These are phyloP conservation scores for Malacoctenus gilli DNA, from an alignment of 2,797 vertebrate species.

Conservation along the genomic window DNA sequence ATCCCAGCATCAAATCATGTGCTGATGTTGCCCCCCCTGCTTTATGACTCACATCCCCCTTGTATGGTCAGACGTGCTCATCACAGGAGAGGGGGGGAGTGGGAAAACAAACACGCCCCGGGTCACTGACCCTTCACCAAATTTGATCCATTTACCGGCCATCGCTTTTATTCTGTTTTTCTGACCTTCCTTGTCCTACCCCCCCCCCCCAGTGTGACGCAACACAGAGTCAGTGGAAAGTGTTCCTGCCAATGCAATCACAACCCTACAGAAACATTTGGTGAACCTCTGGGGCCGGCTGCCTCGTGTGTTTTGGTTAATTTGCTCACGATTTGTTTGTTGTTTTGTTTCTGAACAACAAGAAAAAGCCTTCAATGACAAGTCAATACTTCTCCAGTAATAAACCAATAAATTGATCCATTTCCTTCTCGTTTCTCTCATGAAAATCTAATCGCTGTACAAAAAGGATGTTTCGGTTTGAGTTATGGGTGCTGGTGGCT, in stretches of 20 bases:
- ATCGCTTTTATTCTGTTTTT: constrained; percentile 65
- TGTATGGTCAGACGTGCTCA: constrained; percentile 49
- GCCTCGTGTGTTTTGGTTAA: too few relatives aligned
- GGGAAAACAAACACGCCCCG: constrained; percentile 55
- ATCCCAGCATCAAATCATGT: constrained; percentile 45
- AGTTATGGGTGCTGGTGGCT: too few relatives aligned
- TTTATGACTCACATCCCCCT: constrained; percentile 63
- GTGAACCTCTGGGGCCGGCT: too few relatives aligned
- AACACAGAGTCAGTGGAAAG: constrained; percentile 70
- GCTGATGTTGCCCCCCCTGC: constrained; percentile 63
- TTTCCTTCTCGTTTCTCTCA: too few relatives aligned
- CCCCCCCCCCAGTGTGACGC: constrained; percentile 61
- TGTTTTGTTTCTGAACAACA: too few relatives aligned
- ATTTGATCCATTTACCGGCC: constrained; percentile 67
- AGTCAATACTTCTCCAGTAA: too few relatives aligned
- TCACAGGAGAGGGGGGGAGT: constrained; percentile 41
- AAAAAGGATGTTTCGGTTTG: too few relatives aligned
- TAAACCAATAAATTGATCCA: too few relatives aligned
- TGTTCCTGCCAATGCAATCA: constrained; percentile 61
- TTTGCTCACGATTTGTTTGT: too few relatives aligned
- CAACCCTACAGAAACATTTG: constrained; percentile 53
- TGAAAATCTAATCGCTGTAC: too few relatives aligned
- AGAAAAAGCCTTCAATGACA: too few relatives aligned
- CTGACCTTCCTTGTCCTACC: constrained; percentile 66
- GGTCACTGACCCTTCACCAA: constrained; percentile 59